These are phyloP conservation scores for Torymus auratus DNA, from an alignment of 2,888 invertebrate genomes.

Conservation along the genomic window DNA sequence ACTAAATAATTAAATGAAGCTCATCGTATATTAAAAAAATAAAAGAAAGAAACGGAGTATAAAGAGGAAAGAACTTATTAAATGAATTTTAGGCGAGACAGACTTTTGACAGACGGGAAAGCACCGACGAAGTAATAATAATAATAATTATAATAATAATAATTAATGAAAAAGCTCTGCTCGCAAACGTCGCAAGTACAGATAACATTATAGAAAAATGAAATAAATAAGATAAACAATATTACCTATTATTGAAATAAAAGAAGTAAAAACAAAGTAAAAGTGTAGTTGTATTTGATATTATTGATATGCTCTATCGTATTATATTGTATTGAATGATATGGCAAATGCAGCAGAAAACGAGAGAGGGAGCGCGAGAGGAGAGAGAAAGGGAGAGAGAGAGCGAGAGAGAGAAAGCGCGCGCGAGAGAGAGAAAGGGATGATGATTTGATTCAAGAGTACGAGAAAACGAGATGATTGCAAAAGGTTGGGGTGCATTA, in stretches of 20 bases:
- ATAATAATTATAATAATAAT: no score
- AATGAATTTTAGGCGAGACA: constrained; percentile 15
- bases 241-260: constrained; percentile 39
- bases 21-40: constrained; percentile 29
- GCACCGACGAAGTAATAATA: no score
- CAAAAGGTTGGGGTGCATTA: constrained; percentile 58
- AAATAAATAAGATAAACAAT: constrained; percentile 18
- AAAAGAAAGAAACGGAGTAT: not conserved
- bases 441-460: no score
- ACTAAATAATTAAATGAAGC: not conserved
- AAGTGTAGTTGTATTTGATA: constrained; percentile 59
- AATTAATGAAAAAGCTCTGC: constrained; percentile 10
- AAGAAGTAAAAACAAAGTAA: constrained; percentile 29
- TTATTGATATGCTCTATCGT: constrained; percentile 56
- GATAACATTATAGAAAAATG: constrained; percentile 29
- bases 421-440: constrained; percentile 21
- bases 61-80: not conserved
- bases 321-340: constrained; percentile 53
- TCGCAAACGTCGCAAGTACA: constrained; percentile 37
- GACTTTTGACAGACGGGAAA: not conserved
- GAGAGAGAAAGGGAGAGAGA: constrained; percentile 43
- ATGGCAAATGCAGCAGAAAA: constrained; percentile 39
- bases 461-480: constrained; percentile 38
- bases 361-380: constrained; percentile 52
- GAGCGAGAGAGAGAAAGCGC: constrained; percentile 31